phyloP scores from a whole-genome alignment of 2,888 invertebrate genomes.

The Hirtodrosophila cameraria region DNA sequence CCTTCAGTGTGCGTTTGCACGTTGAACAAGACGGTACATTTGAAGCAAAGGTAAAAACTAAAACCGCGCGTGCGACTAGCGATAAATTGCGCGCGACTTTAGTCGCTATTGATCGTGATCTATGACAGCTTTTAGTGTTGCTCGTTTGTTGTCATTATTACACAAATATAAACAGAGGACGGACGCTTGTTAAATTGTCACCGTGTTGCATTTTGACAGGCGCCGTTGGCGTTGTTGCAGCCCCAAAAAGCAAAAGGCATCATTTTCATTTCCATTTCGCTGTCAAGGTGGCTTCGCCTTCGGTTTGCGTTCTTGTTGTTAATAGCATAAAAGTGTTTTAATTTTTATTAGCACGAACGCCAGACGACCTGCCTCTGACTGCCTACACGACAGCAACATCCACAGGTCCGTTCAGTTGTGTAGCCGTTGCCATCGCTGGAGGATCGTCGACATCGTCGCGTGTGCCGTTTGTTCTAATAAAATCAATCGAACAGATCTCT shows the following conservation, averaged over 20 bases:
- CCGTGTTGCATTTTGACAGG: slow-evolving; percentile 52
- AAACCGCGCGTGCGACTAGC: slow-evolving; percentile 17
- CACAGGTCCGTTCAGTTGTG: slow-evolving; percentile 57
- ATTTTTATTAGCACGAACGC: slow-evolving; percentile 76
- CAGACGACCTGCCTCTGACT: slow-evolving; percentile 38
- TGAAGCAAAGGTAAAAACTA: slow-evolving; percentile 38
- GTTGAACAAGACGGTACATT: slow-evolving; percentile 75
- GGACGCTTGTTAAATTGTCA: slow-evolving; percentile 57
- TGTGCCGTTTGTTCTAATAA: slow-evolving; percentile 68
- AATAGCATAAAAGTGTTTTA: slow-evolving; percentile 78
- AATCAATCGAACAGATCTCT: slow-evolving; percentile 66
- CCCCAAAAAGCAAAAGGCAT: slow-evolving; percentile 30
- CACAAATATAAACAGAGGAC: slow-evolving; percentile 30
- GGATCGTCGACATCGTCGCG: slow-evolving; percentile 70
- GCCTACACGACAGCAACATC: slow-evolving; percentile 45
- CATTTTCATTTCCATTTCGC: slow-evolving; percentile 51
- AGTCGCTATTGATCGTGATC: slow-evolving; percentile 48
- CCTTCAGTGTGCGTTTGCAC: slow-evolving; percentile 79
- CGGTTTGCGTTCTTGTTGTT: slow-evolving; percentile 68
- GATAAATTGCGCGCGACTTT: slow-evolving; percentile 34
- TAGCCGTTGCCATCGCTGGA: slow-evolving; percentile 57
- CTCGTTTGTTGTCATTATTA: slow-evolving; percentile 44
- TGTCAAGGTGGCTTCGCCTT: slow-evolving; percentile 60
- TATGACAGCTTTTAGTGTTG: slow-evolving; percentile 52
- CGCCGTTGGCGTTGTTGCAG: slow-evolving; percentile 18